A percentile compares a stretch with the other conserved stretches of the same genome.
These are phyloP conservation scores for Phalera bucephala DNA, from an alignment of 2,888 invertebrate species.

Conservation along the genomic window DNA sequence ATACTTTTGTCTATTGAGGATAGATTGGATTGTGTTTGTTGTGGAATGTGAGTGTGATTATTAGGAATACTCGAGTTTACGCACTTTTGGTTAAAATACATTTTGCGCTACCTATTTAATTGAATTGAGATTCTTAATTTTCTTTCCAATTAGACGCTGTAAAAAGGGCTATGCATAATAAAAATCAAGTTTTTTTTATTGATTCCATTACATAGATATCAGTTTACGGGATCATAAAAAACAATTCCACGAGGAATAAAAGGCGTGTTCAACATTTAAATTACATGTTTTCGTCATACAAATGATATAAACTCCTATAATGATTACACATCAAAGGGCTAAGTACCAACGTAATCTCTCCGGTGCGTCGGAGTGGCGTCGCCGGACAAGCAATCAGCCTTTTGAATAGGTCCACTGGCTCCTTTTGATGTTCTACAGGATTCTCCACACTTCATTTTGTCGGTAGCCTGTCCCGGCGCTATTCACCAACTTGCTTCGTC, in stretches of 20 bases:
- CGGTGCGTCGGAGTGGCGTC: conserved; percentile 27
- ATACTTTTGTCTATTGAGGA: conserved; percentile 10
- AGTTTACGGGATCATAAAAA: too few relatives aligned
- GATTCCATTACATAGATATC: too few relatives aligned
- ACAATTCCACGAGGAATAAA: conserved; percentile 17
- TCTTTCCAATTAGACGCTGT: too few relatives aligned
- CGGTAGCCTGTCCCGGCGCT: conserved; percentile 57
- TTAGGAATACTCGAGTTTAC: too few relatives aligned
- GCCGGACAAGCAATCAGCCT: conserved; percentile 60
- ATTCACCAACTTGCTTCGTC: conserved; percentile 67
- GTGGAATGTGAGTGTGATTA: too few relatives aligned
- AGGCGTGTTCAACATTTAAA: conserved; percentile 31
- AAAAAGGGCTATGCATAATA: too few relatives aligned
- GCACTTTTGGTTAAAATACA: too few relatives aligned
- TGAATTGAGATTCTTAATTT: too few relatives aligned
- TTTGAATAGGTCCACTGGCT: conserved; percentile 60
- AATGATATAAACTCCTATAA: conserved; percentile 41
- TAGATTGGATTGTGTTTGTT: too few relatives aligned
- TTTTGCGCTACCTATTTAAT: too few relatives aligned
- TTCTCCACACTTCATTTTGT: conserved; percentile 68
- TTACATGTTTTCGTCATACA: conserved; percentile 34
- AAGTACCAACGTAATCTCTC: conserved; percentile 42
- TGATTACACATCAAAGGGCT: conserved; percentile 46
- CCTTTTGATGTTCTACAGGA: conserved; percentile 67
- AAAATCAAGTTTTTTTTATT: too few relatives aligned